Base-by-base conservation (phyloP, 1,140 invertebrate species). In the Thaumetopoea pityocampa region DNA sequence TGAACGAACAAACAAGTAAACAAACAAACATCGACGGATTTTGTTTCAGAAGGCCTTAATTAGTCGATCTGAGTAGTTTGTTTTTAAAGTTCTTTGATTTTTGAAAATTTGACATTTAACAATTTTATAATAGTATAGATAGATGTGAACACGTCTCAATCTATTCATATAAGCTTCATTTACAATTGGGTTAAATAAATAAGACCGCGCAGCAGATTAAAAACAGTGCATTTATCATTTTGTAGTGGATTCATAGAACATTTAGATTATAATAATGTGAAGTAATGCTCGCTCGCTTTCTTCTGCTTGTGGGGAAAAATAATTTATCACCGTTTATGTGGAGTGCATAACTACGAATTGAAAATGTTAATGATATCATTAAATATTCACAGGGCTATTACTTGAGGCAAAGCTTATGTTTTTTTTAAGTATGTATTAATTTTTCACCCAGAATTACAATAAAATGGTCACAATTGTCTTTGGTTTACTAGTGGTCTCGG, bases 121-220 rank as follows among this genome's bases (percentile, higher is more conserved):
- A 5, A 8, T 47, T 37, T 26, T 9, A 16, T 33, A 20, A n/a
- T n/a, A n/a, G n/a, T n/a, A n/a, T n/a, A n/a, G n/a, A n/a, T n/a
- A n/a, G n/a, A n/a, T 49, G 17, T 24, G 29, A 23, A 28, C 15
- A 12, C 40, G 30, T 33, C 41, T 49, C 47, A 47, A 27, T 15
- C 26, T 41, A 41, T 54, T 37, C 27, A 30, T 66, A 69, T 69
- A 52, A 41, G 33, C 33, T 40, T 38, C 38, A 52, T 42, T 48
- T 32, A 58, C 54, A 67, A 73, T 54, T 71, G 67, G 67, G 60
- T 66, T 70, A 72, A 67, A 57, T 52, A 51, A 48, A 53, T 65
- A 42, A 26, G 51, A 65, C 58, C 51, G 47, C 44, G 50, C 55
- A 27, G 8, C 37, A 49, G 44, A 51, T 53, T 60, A 51, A 57